These are phyloP conservation scores for Orycteropus afer DNA, from an alignment of 2,113 vertebrate genomes.

Conservation along the genomic window DNA sequence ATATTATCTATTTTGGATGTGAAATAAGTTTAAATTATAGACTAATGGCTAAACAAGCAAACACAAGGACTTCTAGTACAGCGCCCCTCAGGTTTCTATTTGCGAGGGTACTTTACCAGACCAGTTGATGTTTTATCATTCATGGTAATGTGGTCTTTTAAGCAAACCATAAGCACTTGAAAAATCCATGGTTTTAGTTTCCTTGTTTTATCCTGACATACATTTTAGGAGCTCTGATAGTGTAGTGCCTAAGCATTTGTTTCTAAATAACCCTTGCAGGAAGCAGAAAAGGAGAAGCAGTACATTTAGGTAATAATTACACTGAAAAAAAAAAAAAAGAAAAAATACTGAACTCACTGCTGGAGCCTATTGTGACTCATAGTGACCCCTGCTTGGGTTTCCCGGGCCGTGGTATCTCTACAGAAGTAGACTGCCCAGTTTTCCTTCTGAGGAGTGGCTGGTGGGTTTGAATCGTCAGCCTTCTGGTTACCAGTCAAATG, in stretches of 20 bases:
- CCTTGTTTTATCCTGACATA: not conserved
- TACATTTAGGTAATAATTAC: conserved; percentile 35
- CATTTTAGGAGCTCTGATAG: not conserved
- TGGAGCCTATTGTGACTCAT: too few relatives aligned
- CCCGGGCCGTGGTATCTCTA: too few relatives aligned
- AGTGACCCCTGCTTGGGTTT: too few relatives aligned
- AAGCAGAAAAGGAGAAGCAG: not conserved
- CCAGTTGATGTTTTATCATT: not conserved
- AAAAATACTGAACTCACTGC: too few relatives aligned
- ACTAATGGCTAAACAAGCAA: not conserved
- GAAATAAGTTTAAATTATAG: not conserved
- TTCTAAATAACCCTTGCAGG: not conserved
- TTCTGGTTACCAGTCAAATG: too few relatives aligned
- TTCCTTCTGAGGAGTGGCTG: too few relatives aligned
- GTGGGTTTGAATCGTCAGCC: too few relatives aligned
- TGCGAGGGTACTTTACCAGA: not conserved
- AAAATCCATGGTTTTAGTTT: not conserved
- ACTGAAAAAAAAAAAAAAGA: too few relatives aligned
- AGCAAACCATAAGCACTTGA: not conserved
- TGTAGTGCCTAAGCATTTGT: too few relatives aligned
- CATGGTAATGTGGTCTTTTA: not conserved
- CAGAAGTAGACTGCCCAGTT: too few relatives aligned
- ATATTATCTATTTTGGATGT: not conserved
- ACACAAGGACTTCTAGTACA: not conserved
- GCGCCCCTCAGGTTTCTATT: not conserved